phyloP scores from a whole-genome alignment of 2,797 vertebrate genomes.

The Gouania willdenowi region DNA sequence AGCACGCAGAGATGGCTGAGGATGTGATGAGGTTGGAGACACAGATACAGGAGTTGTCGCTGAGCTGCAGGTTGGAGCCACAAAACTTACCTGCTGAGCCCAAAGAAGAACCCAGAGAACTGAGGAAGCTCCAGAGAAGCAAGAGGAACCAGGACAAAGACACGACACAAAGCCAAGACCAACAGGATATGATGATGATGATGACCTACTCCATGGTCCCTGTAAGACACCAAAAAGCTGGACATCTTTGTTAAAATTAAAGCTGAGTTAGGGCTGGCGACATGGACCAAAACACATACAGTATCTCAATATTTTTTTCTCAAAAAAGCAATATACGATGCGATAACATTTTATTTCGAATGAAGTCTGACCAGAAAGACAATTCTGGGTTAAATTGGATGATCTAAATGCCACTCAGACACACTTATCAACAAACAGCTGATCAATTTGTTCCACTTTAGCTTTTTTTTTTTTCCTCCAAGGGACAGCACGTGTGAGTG shows the following conservation, averaged over 20 bases:
- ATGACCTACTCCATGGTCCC: constrained; percentile 88
- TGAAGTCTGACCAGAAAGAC: too few species aligned
- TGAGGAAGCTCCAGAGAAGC: constrained; percentile 53
- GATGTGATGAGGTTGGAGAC: constrained; percentile 72
- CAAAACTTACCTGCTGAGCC: constrained; percentile 1
- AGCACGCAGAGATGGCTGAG: constrained; percentile 72
- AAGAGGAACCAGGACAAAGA: constrained; percentile 58
- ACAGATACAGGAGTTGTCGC: constrained; percentile 41
- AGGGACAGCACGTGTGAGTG: too few species aligned
- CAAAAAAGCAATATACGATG: too few species aligned
- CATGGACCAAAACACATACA: not conserved
- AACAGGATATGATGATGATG: constrained; percentile 80
- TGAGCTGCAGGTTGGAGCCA: constrained; percentile 33
- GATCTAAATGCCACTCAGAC: too few species aligned
- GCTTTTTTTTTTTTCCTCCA: too few species aligned
- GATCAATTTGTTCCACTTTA: too few species aligned
- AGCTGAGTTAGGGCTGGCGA: too few species aligned
- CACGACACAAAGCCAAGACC: constrained; percentile 20
- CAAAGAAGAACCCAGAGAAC: constrained; percentile 1
- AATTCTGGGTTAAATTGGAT: too few species aligned
- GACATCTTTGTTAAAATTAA: too few species aligned
- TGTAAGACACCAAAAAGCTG: constrained; percentile 64
- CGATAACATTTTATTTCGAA: too few species aligned
- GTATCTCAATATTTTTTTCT: too few species aligned
- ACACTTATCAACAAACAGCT: too few species aligned